Evolutionary conservation across 23 tunicate genomes (phyloP).

Genomic region (Ciona savignyi): DNA sequence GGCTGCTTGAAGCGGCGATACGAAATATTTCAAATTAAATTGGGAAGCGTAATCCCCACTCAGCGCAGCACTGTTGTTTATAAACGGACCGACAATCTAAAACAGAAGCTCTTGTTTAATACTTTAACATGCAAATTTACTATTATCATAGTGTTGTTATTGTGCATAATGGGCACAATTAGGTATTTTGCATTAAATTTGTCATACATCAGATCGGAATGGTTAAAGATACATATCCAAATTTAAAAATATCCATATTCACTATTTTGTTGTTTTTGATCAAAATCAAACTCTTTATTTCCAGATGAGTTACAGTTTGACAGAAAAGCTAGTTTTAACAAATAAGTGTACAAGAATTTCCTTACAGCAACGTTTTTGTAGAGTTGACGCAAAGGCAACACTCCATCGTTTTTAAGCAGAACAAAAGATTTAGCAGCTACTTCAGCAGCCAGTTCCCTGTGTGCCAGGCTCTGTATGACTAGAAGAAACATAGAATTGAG

Average conservation of each 20-base stretch:
- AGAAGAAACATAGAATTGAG: no score
- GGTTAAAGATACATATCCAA: no score
- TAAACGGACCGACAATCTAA: constrained; percentile 86
- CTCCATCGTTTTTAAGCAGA: constrained; percentile 67
- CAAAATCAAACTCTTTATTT: no score
- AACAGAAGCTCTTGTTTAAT: background rate
- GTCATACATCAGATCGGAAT: no score
- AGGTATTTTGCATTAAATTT: no score
- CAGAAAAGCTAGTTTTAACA: background rate
- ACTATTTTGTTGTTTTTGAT: no score
- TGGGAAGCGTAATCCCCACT: constrained; percentile 70
- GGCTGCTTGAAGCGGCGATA: constrained; percentile 33
- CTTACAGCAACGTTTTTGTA: constrained; percentile 55
- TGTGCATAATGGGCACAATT: no score
- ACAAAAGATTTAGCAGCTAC: constrained; percentile 62
- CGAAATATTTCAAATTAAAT: constrained; percentile 20
- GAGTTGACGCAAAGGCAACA: constrained; percentile 37
- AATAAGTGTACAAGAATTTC: no score
- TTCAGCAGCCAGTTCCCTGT: constrained; percentile 42
- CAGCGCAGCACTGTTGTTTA: constrained; percentile 59
- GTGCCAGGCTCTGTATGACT: constrained; percentile 32
- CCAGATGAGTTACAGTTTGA: no score
- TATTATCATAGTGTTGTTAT: no score
- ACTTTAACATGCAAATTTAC: no score
- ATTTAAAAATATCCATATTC: no score